Conservation (phyloP, 2,888 invertebrate genomes). For the Spodoptera littoralis region DNA sequence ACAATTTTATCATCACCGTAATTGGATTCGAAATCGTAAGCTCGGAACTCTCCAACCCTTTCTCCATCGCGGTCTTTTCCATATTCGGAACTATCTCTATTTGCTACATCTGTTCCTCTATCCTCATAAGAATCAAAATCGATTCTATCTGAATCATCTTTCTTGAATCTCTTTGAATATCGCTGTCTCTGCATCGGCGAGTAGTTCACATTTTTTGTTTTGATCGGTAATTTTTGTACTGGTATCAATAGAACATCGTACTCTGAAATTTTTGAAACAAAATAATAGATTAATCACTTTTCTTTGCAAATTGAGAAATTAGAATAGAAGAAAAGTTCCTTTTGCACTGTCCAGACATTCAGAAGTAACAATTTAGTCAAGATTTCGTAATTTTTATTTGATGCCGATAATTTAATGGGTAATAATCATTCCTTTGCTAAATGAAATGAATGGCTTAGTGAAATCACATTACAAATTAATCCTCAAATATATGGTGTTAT, state of each 20-base stretch:
- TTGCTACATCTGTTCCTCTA: constrained; percentile 67
- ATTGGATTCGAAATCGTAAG: constrained; percentile 45
- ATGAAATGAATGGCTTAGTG: neutral
- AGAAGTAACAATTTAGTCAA: neutral
- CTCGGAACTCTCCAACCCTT: constrained; percentile 35
- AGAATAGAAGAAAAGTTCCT: neutral
- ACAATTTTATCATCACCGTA: constrained; percentile 80
- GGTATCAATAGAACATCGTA: constrained; percentile 78
- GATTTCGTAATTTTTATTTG: neutral
- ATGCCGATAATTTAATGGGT: too few species aligned
- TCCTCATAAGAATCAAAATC: constrained; percentile 77
- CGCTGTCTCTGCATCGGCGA: constrained; percentile 31
- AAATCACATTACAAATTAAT: neutral
- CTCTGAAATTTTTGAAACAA: constrained; percentile 62
- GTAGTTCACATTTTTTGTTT: constrained; percentile 42
- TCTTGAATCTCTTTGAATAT: constrained; percentile 33
- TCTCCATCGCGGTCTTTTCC: constrained; percentile 54
- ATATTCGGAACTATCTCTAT: constrained; percentile 76
- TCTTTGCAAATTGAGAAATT: neutral
- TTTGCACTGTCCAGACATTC: neutral
- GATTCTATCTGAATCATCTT: constrained; percentile 56
- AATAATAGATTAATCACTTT: neutral
- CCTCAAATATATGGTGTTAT: constrained; percentile 8
- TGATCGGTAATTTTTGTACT: constrained; percentile 53
- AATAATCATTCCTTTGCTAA: too few species aligned